phyloP scores from a whole-genome alignment of 2,888 invertebrate species.

The Bellardia bayeri region DNA sequence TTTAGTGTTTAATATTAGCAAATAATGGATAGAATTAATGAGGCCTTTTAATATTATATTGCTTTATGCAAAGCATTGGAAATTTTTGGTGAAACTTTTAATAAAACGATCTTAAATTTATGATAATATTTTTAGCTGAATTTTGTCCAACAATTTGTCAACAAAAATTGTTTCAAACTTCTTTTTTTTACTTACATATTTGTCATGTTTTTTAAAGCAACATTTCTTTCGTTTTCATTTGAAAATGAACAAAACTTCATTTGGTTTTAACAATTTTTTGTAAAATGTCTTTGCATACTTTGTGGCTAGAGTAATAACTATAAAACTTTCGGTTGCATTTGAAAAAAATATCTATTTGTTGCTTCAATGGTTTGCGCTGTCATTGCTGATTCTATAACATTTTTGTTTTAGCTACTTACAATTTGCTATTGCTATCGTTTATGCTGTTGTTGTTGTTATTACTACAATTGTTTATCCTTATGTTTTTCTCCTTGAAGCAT shows the following conservation, averaged over 20 bases:
- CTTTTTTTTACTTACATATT: no score
- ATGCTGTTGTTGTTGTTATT: slow-evolving; percentile 23
- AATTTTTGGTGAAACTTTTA: no score
- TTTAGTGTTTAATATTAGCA: no score
- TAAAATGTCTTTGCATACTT: slow-evolving; percentile 45
- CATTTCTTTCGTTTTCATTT: not conserved
- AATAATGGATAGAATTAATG: no score
- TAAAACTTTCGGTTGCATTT: slow-evolving; percentile 35
- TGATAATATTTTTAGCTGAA: no score
- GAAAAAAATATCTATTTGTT: slow-evolving; percentile 62
- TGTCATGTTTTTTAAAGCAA: not conserved
- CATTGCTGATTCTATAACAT: slow-evolving; percentile 6
- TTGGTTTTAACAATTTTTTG: not conserved
- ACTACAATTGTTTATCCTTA: slow-evolving; percentile 33
- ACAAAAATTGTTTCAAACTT: no score
- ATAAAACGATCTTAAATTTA: no score
- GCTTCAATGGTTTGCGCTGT: slow-evolving; percentile 50
- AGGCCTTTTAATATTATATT: no score
- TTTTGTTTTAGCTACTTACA: slow-evolving; percentile 45
- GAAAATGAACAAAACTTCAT: not conserved
- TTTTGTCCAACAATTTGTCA: no score
- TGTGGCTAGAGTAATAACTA: slow-evolving; percentile 46
- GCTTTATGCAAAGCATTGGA: no score
- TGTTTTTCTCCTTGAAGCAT: slow-evolving; percentile 43
- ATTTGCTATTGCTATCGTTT: slow-evolving; percentile 1